These are phyloP conservation scores for Piaya cayana DNA, from an alignment of 2,113 vertebrate genomes.

Conservation along the genomic window DNA sequence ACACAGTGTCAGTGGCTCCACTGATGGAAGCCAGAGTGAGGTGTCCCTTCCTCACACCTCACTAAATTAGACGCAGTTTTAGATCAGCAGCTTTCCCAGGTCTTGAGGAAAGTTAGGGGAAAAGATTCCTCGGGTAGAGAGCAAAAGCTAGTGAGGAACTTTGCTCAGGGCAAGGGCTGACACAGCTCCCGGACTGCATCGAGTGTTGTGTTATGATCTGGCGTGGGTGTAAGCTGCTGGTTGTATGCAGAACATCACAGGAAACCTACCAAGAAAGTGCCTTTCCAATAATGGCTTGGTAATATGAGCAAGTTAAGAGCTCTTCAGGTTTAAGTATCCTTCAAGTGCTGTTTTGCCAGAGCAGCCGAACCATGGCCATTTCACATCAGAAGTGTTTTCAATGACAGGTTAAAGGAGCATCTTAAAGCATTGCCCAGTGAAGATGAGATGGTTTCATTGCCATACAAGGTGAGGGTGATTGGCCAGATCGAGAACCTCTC, in stretches of 20 bases:
- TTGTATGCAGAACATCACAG: not conserved
- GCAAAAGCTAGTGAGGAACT: not conserved
- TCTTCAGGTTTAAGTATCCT: not conserved
- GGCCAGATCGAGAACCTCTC: slow-evolving; percentile 77
- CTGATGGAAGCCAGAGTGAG: not conserved
- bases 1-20: fast-evolving
- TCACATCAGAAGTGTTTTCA: not conserved
- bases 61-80: not conserved
- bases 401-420: slow-evolving; percentile 77
- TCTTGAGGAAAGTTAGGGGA: not conserved
- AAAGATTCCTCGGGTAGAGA: not conserved
- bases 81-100: not conserved
- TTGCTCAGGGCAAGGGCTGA: not conserved
- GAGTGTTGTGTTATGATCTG: not conserved
- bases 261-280: not conserved
- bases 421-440: slow-evolving; percentile 71
- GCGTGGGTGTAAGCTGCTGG: not conserved
- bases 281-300: fast-evolving
- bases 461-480: slow-evolving; percentile 51
- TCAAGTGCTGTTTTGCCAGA: fast-evolving
- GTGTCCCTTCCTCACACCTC: not conserved
- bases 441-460: slow-evolving; percentile 59
- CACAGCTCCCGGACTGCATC: fast-evolving
- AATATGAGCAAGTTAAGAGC: not conserved
- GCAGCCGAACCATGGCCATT: fast-evolving